Evolutionary conservation across 2,888 invertebrate genomes (phyloP).

Genomic region (Odontocerum albicorne): DNA sequence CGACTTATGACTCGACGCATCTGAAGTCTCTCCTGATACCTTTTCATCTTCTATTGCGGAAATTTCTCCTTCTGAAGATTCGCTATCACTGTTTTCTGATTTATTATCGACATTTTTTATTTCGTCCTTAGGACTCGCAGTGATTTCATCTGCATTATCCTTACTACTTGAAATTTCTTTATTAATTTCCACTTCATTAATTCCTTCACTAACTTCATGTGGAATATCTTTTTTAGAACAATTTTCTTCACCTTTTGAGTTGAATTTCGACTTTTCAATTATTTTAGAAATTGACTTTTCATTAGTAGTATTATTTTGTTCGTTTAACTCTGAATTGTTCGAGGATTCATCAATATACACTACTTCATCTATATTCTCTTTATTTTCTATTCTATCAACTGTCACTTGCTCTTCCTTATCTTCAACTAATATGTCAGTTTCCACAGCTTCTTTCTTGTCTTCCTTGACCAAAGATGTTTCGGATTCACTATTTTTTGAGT

Average conservation of each 20-base stretch:
- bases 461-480: neutral
- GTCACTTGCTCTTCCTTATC: constrained; percentile 9
- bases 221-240: constrained; percentile 35
- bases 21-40: too few species aligned
- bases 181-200: constrained; percentile 37
- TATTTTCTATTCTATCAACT: constrained; percentile 28
- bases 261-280: neutral
- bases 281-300: too few species aligned
- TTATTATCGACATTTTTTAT: too few species aligned
- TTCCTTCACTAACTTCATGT: constrained; percentile 39
- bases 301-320: too few species aligned
- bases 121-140: too few species aligned
- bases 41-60: neutral
- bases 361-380: constrained; percentile 37
- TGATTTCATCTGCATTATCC: too few species aligned
- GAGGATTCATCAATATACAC: constrained; percentile 42
- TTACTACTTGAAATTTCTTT: too few species aligned
- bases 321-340: constrained; percentile 8
- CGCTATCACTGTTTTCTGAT: neutral
- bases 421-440: neutral
- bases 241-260: neutral
- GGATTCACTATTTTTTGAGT: neutral
- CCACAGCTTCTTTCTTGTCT: neutral
- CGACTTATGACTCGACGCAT: too few species aligned
- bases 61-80: neutral